Base-by-base conservation (phyloP, 2,888 invertebrate genomes). In the Tetragonula carbonaria region DNA sequence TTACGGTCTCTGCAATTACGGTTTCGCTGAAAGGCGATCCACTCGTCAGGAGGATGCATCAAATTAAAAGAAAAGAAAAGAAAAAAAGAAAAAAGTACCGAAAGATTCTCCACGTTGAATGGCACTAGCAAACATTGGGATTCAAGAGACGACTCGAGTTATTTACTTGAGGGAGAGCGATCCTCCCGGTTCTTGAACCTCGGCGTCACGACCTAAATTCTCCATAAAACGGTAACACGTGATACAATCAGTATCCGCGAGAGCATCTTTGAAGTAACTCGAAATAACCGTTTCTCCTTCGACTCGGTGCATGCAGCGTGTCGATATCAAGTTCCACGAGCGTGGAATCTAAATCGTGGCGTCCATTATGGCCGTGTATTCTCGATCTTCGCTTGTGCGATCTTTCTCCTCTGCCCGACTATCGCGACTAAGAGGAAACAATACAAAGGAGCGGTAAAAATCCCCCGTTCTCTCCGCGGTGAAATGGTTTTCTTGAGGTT, bases 271-370 rank as follows among this genome's bases (percentile, higher is more conserved):
- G 6, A 50, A 67, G 23, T n/a, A 45, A 67, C 45, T 45, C 28
- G 13, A 51, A 68, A 28, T 18, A 50, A 28, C 23, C 13, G n/a
- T 51, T 21, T 5, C 8, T 28, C 51, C 28, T n/a, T 57, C 57
- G n/a, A 57, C n/a, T 57, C 57, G n/a, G 38, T 21, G 2, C 45
- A 45, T 6, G n/a, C 38, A 28, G 6, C n/a, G 14, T 16, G 21
- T 2, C 67, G 45, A 67, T 50, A 45, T 67, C 67, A 23, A 67
- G 45, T 50, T 50, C 50, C 45, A 67, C 45, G 67, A 18, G 23
- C 51, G 28, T 68, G 14, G 70, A 53, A 70, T 70, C 70, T 53
- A 70, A 70, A 71, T 71, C n/a, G 33, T 38, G n/a, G 18, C 55
- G 33, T 38, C 33, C 55, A 55, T 55, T 71, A 21, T 4, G 2